Conservation (phyloP, 1,140 invertebrate species). For the Drosophila lacertosa region DNA sequence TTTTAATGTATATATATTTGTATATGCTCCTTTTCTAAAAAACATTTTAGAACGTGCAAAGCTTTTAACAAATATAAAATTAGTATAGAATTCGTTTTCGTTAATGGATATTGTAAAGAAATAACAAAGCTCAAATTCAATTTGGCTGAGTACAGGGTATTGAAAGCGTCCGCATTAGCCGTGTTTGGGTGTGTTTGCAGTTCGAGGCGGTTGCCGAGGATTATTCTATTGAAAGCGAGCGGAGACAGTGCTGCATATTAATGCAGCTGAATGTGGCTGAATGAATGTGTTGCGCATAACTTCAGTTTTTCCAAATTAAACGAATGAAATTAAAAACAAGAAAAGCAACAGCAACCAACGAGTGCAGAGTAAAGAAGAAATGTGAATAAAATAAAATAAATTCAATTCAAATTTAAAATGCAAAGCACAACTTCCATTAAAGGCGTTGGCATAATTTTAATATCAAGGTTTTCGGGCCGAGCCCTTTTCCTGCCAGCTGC, state of each 20-base stretch:
- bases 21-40: too few species aligned
- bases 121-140: too few species aligned
- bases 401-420: constrained; percentile 43
- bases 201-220: neutral
- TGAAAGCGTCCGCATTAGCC: neutral
- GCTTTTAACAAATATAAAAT: too few species aligned
- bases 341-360: constrained; percentile 8
- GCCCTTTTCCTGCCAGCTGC: constrained; percentile 39
- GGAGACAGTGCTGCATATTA: constrained; percentile 16
- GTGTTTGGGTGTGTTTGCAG: neutral
- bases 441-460: constrained; percentile 76
- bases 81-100: too few species aligned
- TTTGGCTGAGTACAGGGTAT: neutral
- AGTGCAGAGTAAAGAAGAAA: neutral
- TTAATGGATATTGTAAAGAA: too few species aligned
- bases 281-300: neutral
- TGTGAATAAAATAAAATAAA: constrained; percentile 30
- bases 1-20: too few species aligned
- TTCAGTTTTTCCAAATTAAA: constrained; percentile 46
- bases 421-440: constrained; percentile 73
- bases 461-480: constrained; percentile 18
- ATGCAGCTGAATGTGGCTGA: constrained; percentile 11
- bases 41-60: too few species aligned
- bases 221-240: neutral
- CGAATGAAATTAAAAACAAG: constrained; percentile 41